Base-by-base conservation (phyloP, 2,888 invertebrate species). In the Polydrusus tereticollis region DNA sequence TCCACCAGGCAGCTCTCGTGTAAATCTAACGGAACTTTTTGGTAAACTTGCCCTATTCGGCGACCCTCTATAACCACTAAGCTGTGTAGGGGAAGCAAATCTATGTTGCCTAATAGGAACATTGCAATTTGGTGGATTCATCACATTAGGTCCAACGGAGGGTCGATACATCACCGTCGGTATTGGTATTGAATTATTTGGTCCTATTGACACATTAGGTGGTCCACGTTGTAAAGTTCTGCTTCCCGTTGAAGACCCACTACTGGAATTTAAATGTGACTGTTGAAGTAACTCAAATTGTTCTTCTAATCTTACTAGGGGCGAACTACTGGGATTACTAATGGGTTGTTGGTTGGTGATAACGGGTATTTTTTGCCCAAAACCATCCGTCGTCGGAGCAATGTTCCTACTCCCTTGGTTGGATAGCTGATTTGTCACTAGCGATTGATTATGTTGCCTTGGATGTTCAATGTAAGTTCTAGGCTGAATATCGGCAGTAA, bases 1-100 rank as follows among this genome's bases (percentile, higher is more conserved):
- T 14, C 62, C 62, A 18, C 62, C 62, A 47, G 62, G 62, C 16
- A 47, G 20, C 1, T 59, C 43, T 14, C 8, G 4, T n/a, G 8
- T 21, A 21, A 14, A 16, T 43, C 2, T 43, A 23, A 10, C n/a
- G 8, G 18, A 12, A n/a, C 10, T 14, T 10, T 5, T 55, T 0
- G 33, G 1, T 12, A n/a, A 38, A 36, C 12, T 0, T 10, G 41
- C 12, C 3, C 20, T 47, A 23, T 47, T 50, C 6, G 26, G 26
- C 14, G 14, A n/a, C n/a, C n/a, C 8, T 16, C 3, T 2, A 10
- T 4, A 55, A 29, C 8, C 4, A 14, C 52, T 23, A 55, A 29
- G 29, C 0, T 7, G 8, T 55, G 8, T 29, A 14, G 26, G 14
- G 14, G 3, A 5, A n/a, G 43, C 8, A 16, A 43, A 20, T 21